Evolutionary conservation across 2,888 invertebrate genomes (phyloP), one percentile per base, ranked within the genome.

Genomic region (Portevinia maculata): DNA sequence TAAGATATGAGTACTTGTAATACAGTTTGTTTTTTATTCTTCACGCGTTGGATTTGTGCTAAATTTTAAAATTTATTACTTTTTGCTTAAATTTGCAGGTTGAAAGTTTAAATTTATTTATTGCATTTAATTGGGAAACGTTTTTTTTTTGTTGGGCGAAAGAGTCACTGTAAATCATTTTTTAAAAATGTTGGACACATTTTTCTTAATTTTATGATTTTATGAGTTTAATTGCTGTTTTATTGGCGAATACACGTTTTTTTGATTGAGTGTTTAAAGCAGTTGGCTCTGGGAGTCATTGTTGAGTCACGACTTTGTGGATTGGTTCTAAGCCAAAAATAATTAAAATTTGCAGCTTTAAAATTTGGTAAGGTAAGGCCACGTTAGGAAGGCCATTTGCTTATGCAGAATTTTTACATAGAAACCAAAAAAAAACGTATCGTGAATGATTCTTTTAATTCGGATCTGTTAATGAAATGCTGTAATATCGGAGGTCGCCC

Each of bases 51-150:
- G 30, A 9, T 60, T 69, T 69, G 76, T 50, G 28, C 57, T 78
- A 55, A 65, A 76, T 76, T 70, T 50, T 9, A 65, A n/a, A 59
- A 78, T 78, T 71, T 71, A 79, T 79, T 50, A 62, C 57, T 71
- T 73, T n/a, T 28, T 28, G 48, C 37, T 62, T 15, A 55, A 48
- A 41, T 55, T 15, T 37, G 39, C 15, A 37, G 39, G 11, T 32
- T 32, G 15, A 13, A 7, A 24, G n/a, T 32, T 60, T 50, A 60
- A 30, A 57, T 15, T 53, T 53, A 67, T 67, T 46, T 34, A 69
- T 60, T 52, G 28, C 41, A 59, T 59, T 69, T n/a, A 59, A 70
- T 69, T 48, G 32, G 17, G 11, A 67, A 34, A 21, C 15, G 11
- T 50, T 39, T 19, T 55, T 73, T 62, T 64, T 39, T 39, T 28